Evolutionary conservation across 2,797 vertebrate species (phyloP).

Genomic region (Bradypus variegatus): DNA sequence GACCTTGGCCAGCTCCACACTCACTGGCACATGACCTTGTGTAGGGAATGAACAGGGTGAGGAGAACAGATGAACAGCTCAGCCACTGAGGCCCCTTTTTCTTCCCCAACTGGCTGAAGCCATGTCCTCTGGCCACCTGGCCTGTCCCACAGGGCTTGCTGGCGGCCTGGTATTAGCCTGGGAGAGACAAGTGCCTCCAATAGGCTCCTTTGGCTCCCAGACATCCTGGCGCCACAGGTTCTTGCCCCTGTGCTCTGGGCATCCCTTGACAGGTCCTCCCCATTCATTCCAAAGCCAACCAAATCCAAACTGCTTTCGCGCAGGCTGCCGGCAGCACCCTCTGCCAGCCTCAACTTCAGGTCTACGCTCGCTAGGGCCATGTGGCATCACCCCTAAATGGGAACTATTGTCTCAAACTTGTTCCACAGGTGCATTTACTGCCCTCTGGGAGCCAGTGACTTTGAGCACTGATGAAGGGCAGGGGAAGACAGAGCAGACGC

Average conservation of each 20-base stretch:
- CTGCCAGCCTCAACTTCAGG: neutral
- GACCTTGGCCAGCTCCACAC: neutral
- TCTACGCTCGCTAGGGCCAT: neutral
- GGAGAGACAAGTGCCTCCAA: constrained; percentile 14
- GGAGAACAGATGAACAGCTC: neutral
- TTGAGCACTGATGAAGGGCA: constrained; percentile 43
- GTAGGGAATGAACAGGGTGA: neutral
- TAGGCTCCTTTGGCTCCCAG: constrained; percentile 29
- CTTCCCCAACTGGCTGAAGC: constrained; percentile 9
- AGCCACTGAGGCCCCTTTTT: neutral
- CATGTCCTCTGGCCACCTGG: neutral
- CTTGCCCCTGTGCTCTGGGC: neutral
- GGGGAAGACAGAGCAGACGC: neutral
- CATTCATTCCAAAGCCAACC: neutral
- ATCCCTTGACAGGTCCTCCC: neutral
- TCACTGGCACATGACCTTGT: neutral
- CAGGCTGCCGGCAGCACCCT: neutral
- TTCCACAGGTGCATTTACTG: constrained; percentile 45
- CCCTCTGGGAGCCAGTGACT: constrained; percentile 40
- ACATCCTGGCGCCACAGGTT: constrained; percentile 2
- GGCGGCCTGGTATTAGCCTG: neutral
- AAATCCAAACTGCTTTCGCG: neutral
- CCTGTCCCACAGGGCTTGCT: neutral
- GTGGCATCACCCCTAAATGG: constrained; percentile 29
- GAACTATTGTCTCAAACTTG: constrained; percentile 49